These are phyloP conservation scores for Merodon equestris DNA, from an alignment of 2,888 invertebrate genomes.

Conservation along the genomic window DNA sequence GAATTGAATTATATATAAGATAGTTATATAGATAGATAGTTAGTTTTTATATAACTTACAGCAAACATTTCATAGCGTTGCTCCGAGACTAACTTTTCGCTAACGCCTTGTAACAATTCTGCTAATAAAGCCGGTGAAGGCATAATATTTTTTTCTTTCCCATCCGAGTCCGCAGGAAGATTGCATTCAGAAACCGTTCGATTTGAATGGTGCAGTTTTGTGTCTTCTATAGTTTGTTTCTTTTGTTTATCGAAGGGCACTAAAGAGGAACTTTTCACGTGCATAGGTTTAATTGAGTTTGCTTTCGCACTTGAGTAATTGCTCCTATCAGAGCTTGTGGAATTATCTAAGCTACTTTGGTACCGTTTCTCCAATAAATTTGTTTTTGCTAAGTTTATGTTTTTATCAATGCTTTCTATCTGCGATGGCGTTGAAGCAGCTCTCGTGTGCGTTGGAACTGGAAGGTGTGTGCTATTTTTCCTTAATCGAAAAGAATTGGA, in stretches of 20 bases:
- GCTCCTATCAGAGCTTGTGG: conserved; percentile 50
- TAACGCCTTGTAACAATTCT: conserved; percentile 88
- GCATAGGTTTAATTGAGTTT: conserved; percentile 47
- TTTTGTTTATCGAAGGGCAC: conserved; percentile 69
- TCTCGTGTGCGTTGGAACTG: conserved; percentile 77
- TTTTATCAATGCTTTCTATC: conserved; percentile 74
- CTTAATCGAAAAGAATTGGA: conserved; percentile 76
- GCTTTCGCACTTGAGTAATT: conserved; percentile 19
- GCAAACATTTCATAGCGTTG: conserved; percentile 77
- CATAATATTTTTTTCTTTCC: conserved; percentile 70
- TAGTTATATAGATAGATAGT: no score
- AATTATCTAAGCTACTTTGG: conserved; percentile 72
- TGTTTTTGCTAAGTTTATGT: conserved; percentile 66
- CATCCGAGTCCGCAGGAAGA: conserved; percentile 51
- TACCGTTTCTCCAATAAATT: conserved; percentile 73
- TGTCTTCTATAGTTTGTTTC: conserved; percentile 75
- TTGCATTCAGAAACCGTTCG: conserved; percentile 65
- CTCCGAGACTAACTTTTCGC: conserved; percentile 86
- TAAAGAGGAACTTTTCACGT: conserved; percentile 31
- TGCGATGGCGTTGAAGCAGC: conserved; percentile 79
- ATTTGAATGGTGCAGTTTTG: conserved; percentile 65
- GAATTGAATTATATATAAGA: no score
- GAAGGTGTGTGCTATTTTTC: conserved; percentile 75
- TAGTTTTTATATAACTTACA: conserved; percentile 72
- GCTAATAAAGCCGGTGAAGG: conserved; percentile 86